These are phyloP conservation scores for Stictocephala bisonia DNA, from an alignment of 2,888 invertebrate genomes.

Conservation along the genomic window DNA sequence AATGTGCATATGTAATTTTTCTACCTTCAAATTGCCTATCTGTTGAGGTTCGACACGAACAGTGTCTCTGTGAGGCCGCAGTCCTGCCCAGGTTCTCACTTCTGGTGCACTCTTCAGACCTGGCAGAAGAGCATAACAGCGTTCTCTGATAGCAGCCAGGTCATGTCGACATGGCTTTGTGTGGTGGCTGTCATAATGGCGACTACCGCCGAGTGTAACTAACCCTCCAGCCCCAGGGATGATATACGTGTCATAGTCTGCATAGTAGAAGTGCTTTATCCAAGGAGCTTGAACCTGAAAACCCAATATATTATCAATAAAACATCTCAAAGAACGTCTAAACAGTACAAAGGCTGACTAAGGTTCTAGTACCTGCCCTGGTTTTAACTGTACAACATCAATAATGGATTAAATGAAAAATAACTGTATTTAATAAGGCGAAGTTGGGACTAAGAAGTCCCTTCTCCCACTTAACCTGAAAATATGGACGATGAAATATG, in stretches of 20 bases:
- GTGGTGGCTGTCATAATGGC: conserved; percentile 85
- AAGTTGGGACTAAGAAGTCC: no score
- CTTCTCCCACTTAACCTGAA: no score
- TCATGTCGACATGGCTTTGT: conserved; percentile 76
- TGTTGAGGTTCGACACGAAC: conserved; percentile 79
- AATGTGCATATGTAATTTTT: no score
- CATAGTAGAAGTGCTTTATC: conserved; percentile 90
- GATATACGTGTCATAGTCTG: conserved; percentile 87
- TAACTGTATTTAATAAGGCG: no score
- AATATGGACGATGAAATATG: no score
- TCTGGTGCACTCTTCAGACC: conserved; percentile 69
- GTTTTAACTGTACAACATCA: no score
- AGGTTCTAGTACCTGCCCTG: no score
- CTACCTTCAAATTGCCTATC: conserved; percentile 53
- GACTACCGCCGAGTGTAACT: conserved; percentile 86
- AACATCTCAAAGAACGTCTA: no score
- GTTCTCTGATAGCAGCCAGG: conserved; percentile 78
- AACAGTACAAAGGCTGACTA: no score
- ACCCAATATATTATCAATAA: no score
- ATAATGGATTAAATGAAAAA: no score
- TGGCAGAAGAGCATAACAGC: conserved; percentile 83
- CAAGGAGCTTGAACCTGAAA: conserved; percentile 87
- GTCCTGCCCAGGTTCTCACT: conserved; percentile 77
- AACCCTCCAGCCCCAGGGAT: conserved; percentile 79
- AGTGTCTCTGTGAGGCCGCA: conserved; percentile 83